Evolutionary conservation across 2,888 invertebrate genomes (phyloP).

Genomic region (Cybosia mesomella): DNA sequence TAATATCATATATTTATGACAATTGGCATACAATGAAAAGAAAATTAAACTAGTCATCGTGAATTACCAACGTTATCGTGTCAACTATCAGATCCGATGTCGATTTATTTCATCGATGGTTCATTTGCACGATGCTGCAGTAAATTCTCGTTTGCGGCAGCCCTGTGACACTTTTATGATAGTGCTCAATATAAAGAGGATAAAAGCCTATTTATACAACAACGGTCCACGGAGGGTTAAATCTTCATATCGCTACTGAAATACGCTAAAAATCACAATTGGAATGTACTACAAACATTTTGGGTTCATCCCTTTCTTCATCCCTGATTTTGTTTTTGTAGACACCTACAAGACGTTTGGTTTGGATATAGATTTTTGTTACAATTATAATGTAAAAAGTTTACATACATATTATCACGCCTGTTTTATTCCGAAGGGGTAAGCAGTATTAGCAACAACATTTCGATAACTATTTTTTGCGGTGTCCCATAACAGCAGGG

Average conservation of each 20-base stretch:
- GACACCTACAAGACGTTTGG: not conserved
- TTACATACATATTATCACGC: slow-evolving; percentile 10
- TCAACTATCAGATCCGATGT: slow-evolving; percentile 69
- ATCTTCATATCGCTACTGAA: slow-evolving; percentile 50
- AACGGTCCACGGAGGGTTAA: slow-evolving; percentile 47
- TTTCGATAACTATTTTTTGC: no score
- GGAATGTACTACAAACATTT: slow-evolving; percentile 28
- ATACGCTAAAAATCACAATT: slow-evolving; percentile 43
- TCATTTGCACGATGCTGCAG: slow-evolving; percentile 80
- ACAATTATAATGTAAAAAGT: slow-evolving; percentile 6
- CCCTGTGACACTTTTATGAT: slow-evolving; percentile 84
- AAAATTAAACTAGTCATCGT: slow-evolving; percentile 59
- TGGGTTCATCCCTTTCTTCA: slow-evolving; percentile 10
- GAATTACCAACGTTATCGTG: slow-evolving; percentile 75
- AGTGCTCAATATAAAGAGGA: slow-evolving; percentile 70
- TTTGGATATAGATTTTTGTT: slow-evolving; percentile 19
- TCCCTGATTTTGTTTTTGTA: slow-evolving; percentile 19
- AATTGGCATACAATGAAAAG: slow-evolving; percentile 49
- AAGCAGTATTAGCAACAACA: no score
- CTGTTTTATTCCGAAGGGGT: not conserved
- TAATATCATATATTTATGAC: slow-evolving; percentile 50
- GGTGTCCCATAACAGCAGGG: no score
- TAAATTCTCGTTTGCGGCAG: slow-evolving; percentile 83
- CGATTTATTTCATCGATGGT: slow-evolving; percentile 76
- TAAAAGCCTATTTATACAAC: slow-evolving; percentile 68